Conservation (phyloP, 1,140 invertebrate genomes). For the Drosophila elegans region DNA sequence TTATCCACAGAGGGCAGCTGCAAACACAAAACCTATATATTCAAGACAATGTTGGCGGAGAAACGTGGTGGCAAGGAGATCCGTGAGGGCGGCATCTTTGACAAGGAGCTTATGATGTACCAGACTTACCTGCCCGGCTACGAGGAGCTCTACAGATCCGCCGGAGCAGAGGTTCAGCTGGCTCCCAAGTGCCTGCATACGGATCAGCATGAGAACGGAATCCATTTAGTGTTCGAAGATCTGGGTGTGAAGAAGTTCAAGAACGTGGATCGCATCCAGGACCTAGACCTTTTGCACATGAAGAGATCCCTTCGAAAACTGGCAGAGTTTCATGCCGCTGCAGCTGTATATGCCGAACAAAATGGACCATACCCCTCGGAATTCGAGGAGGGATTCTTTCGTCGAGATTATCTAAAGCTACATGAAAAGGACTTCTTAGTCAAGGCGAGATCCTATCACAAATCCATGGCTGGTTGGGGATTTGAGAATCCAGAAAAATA, state of each 20-base stretch:
- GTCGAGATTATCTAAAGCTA: not conserved
- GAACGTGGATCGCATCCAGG: slow-evolving; percentile 85
- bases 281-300: slow-evolving; percentile 86
- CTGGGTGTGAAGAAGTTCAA: slow-evolving; percentile 39
- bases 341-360: slow-evolving; percentile 64
- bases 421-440: slow-evolving; percentile 7
- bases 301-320: slow-evolving; percentile 85
- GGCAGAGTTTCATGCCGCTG: slow-evolving; percentile 86
- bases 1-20: slow-evolving; percentile 49
- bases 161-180: slow-evolving; percentile 50
- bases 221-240: slow-evolving; percentile 71
- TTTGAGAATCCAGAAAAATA: slow-evolving; percentile 61
- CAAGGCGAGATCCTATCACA: slow-evolving; percentile 27
- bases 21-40: slow-evolving; percentile 61
- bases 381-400: slow-evolving; percentile 58
- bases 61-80: slow-evolving; percentile 58
- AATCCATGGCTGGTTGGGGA: slow-evolving; percentile 61
- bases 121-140: slow-evolving; percentile 65
- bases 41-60: slow-evolving; percentile 66
- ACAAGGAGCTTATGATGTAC: slow-evolving; percentile 66
- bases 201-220: slow-evolving; percentile 27
- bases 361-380: slow-evolving; percentile 44
- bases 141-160: slow-evolving; percentile 62
- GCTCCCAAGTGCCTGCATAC: slow-evolving; percentile 62
- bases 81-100: slow-evolving; percentile 48